Conservation (phyloP, 2,797 vertebrate species). For the Sebastes steindachneri region DNA sequence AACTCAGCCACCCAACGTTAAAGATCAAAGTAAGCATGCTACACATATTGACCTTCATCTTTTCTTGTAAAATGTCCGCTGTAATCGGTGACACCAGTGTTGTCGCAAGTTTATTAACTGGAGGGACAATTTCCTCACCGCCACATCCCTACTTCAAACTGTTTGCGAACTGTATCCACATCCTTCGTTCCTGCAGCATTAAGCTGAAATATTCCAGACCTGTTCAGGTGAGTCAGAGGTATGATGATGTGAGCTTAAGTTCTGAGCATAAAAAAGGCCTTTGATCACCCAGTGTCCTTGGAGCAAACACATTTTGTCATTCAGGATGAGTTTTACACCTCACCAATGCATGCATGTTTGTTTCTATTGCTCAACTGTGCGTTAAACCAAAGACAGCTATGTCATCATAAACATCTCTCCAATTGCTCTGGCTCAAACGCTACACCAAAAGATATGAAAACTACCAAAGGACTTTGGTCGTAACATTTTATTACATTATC, state of each 20-base stretch:
- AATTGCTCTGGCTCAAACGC: not conserved
- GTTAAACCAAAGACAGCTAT: not conserved
- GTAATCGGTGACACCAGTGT: too few relatives aligned
- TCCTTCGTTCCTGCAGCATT: not conserved
- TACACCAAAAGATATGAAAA: not conserved
- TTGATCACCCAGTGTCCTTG: not conserved
- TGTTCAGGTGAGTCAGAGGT: constrained; percentile 8
- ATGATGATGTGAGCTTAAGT: not conserved
- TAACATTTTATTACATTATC: not conserved
- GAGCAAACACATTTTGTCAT: constrained; percentile 31
- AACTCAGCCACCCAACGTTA: too few relatives aligned
- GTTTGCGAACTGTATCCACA: not conserved
- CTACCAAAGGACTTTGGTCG: not conserved
- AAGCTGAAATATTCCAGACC: not conserved
- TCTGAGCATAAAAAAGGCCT: not conserved
- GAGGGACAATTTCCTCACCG: too few relatives aligned
- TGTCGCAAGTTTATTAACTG: too few relatives aligned
- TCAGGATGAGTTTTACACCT: constrained; percentile 14
- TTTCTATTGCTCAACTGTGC: constrained; percentile 12
- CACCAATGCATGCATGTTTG: constrained; percentile 8
- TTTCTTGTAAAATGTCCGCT: too few relatives aligned
- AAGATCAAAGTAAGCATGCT: too few relatives aligned
- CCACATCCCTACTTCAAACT: not conserved
- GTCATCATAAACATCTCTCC: constrained; percentile 5
- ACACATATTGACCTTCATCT: too few relatives aligned